These are phyloP conservation scores for Pteromalus puparum DNA, from an alignment of 1,140 invertebrate genomes.

Conservation along the genomic window DNA sequence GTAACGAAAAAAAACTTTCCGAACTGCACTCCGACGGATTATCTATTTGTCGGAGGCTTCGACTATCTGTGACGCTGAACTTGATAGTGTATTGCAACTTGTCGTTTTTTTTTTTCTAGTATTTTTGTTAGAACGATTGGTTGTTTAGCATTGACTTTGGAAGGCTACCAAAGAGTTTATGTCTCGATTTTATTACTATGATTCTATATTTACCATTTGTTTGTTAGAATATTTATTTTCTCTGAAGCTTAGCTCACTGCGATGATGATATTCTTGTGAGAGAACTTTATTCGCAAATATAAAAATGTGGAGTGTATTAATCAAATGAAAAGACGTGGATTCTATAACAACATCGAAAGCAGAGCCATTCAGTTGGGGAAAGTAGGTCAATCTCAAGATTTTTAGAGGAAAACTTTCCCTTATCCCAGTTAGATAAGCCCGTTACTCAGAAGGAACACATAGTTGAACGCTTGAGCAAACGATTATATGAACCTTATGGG, in stretches of 20 bases:
- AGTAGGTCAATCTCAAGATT: slow-evolving; percentile 16
- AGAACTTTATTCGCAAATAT: neutral
- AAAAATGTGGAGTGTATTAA: too few species aligned
- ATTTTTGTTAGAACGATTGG: neutral
- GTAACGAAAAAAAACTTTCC: neutral
- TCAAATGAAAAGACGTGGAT: too few species aligned
- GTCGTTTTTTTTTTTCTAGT: neutral
- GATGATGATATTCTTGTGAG: neutral
- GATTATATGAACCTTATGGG: neutral
- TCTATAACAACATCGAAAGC: too few species aligned
- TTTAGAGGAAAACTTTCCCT: neutral
- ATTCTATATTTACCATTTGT: neutral
- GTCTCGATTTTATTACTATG: neutral
- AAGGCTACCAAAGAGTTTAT: slow-evolving; percentile 20
- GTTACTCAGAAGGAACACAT: neutral
- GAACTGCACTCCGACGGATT: neutral
- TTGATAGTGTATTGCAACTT: neutral
- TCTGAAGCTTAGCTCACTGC: neutral
- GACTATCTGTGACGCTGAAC: neutral
- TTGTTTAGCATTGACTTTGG: slow-evolving; percentile 51
- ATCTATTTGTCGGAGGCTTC: neutral
- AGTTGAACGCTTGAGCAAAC: neutral
- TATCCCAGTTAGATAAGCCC: too few species aligned
- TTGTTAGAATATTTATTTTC: neutral
- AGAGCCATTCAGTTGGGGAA: neutral